Evolutionary conservation across 2,113 vertebrate genomes (phyloP).

Genomic region (Hemiprocne comata): DNA sequence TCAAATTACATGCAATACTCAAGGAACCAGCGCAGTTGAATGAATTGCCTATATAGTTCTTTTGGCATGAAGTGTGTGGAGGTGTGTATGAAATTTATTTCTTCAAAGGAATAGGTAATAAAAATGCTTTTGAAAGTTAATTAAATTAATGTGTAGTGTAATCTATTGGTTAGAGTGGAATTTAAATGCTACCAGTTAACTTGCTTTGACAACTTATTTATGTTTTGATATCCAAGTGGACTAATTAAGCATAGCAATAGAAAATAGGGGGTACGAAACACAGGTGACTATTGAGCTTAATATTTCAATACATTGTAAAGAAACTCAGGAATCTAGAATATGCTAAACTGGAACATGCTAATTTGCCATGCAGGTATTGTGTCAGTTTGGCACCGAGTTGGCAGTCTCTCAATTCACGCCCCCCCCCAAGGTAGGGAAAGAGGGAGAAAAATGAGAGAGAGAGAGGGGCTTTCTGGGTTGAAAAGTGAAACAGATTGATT

Average conservation of each 20-base stretch:
- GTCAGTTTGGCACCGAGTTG: too few species aligned
- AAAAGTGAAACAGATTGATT: too few species aligned
- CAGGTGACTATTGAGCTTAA: background rate
- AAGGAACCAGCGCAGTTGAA: background rate
- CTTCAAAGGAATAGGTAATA: background rate
- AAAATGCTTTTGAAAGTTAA: background rate
- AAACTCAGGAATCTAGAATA: background rate
- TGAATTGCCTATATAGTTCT: background rate
- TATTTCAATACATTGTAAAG: background rate
- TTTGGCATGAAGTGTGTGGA: background rate
- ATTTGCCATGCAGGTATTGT: background rate
- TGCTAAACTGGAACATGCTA: background rate
- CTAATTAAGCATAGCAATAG: background rate
- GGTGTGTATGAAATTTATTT: background rate
- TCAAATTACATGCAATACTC: background rate
- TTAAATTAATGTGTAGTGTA: background rate
- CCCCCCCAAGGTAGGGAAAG: too few species aligned
- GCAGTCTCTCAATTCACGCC: too few species aligned
- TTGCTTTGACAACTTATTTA: background rate
- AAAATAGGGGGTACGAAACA: background rate
- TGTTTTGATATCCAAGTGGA: background rate
- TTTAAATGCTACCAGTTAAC: background rate
- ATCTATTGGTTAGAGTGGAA: background rate
- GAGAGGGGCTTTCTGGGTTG: too few species aligned
- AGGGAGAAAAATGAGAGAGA: too few species aligned